Base-by-base conservation (phyloP, 2,113 vertebrate species). In the Elachura formosa region DNA sequence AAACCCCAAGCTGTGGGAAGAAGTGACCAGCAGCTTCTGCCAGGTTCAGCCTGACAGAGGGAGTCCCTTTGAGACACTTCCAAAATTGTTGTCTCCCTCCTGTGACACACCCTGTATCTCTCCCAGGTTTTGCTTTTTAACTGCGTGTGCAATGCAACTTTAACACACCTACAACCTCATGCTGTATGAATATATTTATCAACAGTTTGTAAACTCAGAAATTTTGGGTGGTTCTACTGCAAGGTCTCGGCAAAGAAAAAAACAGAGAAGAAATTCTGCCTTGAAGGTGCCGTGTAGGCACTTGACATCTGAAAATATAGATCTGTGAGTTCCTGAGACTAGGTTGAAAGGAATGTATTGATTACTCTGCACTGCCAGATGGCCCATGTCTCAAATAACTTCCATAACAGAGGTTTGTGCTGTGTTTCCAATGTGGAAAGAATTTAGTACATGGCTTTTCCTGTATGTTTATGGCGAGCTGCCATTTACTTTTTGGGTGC, bases 101-200 rank as follows among this genome's bases (percentile, higher is more conserved):
- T 36, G 9, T 58, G n/a, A 77, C 25, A 6, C 46, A 66, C 12
- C 14, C 29, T 33, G 14, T 1, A 4, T 26, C 23, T 48, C 11
- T 19, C 11, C 12, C 19, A 41, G 9, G 18, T 55, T 79, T 21
- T 0, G 0, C 29, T 84, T 20, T 66, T 12, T 19, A 9, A 25
- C n/a, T 22, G 7, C 5, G 3, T 7, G 3, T 21, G 62, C 75
- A 31, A 28, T 23, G 7, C 33, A 66, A 17, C 26, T 14, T 6
- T 8, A 7, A 4, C 29, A 21, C 2, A 2, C 0, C 0, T 15
- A 7, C 43, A 16, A 16, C 51, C 28, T 61, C n/a, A n/a, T 15
- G 24, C 18, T 41, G 4, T 20, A 61, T 21, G 52, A 64, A 83
- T 24, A 20, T 38, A 76, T 3, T 23, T 41, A 22, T 34, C 24